A percentile compares a stretch with the other conserved stretches of the same genome.
These are phyloP conservation scores for Dexiosoma caninum DNA, from an alignment of 2,888 invertebrate species.

Conservation along the genomic window DNA sequence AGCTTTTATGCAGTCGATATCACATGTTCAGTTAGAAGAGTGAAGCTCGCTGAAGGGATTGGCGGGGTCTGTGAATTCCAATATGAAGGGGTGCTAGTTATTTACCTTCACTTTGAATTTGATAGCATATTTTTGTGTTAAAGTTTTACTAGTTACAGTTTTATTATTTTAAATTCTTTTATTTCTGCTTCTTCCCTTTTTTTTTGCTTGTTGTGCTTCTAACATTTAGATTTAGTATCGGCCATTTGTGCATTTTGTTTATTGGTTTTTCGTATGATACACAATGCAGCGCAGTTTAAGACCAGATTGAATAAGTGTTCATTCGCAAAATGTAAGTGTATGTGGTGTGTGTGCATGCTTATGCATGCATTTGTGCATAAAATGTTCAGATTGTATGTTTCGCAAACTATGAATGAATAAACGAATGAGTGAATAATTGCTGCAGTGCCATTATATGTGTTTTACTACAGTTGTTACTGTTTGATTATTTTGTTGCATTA, in stretches of 20 bases:
- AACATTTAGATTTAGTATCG: conserved; percentile 57
- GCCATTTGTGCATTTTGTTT: conserved; percentile 63
- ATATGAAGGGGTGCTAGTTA: conserved; percentile 34
- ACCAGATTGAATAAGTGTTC: conserved; percentile 51
- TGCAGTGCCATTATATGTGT: conserved; percentile 60
- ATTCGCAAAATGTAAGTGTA: neutral
- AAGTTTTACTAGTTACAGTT: conserved; percentile 37
- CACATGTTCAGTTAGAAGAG: conserved; percentile 7
- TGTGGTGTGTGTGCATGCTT: neutral
- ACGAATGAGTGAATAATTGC: conserved; percentile 61
- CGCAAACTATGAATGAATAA: conserved; percentile 55
- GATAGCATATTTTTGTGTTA: conserved; percentile 34
- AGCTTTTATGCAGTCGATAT: conserved; percentile 26
- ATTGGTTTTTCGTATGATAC: conserved; percentile 61
- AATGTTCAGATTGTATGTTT: conserved; percentile 36
- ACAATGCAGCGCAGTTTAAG: conserved; percentile 60
- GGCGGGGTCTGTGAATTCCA: neutral
- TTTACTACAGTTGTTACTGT: conserved; percentile 39
- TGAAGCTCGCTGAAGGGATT: neutral
- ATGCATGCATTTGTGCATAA: neutral
- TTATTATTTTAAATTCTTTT: neutral
- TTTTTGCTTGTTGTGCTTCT: neutral
- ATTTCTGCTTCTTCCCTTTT: neutral
- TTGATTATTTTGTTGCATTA: conserved; percentile 45
- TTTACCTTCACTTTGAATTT: conserved; percentile 28